phyloP scores from a whole-genome alignment of 64 coral and sea anemone genomes.

The Acropora yongei region DNA sequence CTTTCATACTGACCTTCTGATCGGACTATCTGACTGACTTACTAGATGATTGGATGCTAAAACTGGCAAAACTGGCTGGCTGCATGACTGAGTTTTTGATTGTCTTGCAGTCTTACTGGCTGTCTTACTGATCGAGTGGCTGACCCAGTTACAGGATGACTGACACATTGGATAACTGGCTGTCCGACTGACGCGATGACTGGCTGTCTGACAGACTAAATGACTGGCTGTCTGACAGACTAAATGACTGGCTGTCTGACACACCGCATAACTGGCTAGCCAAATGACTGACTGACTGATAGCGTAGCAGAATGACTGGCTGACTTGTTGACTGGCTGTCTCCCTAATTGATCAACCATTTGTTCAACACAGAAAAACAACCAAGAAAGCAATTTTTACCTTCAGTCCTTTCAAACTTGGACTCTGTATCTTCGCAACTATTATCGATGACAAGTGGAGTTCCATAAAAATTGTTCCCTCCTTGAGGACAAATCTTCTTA shows the following conservation, averaged over 20 bases:
- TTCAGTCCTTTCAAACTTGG: constrained; percentile 41
- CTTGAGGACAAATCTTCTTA: constrained; percentile 34
- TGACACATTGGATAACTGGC: not conserved
- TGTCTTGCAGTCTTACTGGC: not conserved
- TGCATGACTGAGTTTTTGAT: not conserved
- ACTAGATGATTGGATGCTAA: not conserved
- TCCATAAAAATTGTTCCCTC: not conserved
- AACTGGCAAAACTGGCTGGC: not conserved
- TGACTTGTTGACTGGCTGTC: not conserved
- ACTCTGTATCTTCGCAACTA: not conserved
- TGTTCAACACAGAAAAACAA: not conserved
- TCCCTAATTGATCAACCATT: not conserved
- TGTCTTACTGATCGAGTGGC: not conserved
- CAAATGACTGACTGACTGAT: not conserved
- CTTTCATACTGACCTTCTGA: not conserved
- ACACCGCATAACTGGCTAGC: not conserved
- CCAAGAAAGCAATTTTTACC: not conserved
- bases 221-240: not conserved
- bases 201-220: not conserved
- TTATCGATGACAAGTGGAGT: constrained; percentile 21
- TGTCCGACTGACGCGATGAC: not conserved
- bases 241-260: not conserved
- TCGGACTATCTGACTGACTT: not conserved
- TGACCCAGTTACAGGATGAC: not conserved
- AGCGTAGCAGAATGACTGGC: not conserved